phyloP scores from a whole-genome alignment of 2,888 invertebrate genomes.

The Thysanoteuthis rhombus region DNA sequence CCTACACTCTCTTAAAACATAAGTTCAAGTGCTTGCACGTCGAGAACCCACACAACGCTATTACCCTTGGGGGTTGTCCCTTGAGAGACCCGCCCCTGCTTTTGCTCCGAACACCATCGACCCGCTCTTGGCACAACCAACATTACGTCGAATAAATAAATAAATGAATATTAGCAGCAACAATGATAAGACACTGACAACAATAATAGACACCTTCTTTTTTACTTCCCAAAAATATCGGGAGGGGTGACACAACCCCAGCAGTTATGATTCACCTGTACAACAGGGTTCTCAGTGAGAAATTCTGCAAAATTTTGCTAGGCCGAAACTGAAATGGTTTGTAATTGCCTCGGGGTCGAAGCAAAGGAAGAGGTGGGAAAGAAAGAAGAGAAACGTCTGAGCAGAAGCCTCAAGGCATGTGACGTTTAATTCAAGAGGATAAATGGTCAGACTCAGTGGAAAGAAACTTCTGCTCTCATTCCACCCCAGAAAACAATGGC shows the following conservation, averaged over 20 bases:
- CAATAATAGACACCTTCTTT: background rate
- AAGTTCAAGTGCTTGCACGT: background rate
- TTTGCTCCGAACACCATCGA: background rate
- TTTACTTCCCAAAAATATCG: background rate
- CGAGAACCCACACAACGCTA: background rate
- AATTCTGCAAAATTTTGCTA: background rate
- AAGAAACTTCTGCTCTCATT: no score
- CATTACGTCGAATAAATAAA: background rate
- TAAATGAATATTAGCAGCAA: background rate
- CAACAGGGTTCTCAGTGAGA: background rate
- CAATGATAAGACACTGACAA: background rate
- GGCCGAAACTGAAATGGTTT: background rate
- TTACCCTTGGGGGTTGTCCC: background rate
- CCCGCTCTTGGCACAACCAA: background rate
- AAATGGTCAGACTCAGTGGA: no score
- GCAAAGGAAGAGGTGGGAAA: background rate
- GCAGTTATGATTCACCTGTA: background rate
- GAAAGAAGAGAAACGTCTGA: background rate
- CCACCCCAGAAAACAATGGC: no score
- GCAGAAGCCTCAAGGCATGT: no score
- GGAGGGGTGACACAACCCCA: background rate
- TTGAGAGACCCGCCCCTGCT: background rate
- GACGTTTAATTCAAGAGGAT: no score
- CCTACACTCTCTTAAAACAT: background rate
- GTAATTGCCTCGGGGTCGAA: background rate